These are phyloP conservation scores for Poecilia gillii DNA, from an alignment of 2,797 vertebrate species.

Conservation along the genomic window DNA sequence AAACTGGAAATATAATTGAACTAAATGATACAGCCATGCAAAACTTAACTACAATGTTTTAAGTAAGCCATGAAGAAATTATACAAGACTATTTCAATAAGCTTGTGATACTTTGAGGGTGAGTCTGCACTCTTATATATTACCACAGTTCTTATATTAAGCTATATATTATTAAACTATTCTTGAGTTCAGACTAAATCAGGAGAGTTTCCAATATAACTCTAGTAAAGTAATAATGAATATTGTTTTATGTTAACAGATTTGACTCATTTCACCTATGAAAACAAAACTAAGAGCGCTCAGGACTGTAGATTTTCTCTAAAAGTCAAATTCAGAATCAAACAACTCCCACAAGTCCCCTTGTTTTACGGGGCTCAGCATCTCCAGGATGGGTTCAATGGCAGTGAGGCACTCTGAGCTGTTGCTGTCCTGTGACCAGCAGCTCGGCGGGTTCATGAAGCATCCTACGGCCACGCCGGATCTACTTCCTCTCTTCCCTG, in stretches of 20 bases:
- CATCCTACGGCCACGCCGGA: constrained; percentile 12
- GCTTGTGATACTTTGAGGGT: background rate
- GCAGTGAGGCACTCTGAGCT: constrained; percentile 45
- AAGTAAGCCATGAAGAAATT: background rate
- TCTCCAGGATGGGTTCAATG: constrained; percentile 67
- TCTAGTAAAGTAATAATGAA: background rate
- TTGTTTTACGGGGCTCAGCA: constrained; percentile 26
- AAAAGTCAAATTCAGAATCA: constrained; percentile 59
- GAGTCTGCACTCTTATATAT: background rate
- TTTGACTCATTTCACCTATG: background rate
- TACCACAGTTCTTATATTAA: background rate
- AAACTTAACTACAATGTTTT: background rate
- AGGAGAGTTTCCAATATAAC: constrained; percentile 20
- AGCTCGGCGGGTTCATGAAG: constrained; percentile 63
- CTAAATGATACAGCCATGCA: background rate
- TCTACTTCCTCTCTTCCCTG: background rate
- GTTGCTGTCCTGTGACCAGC: constrained; percentile 76
- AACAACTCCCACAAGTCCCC: constrained; percentile 78
- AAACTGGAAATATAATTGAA: background rate
- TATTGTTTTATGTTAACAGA: constrained; percentile 10
- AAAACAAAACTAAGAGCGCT: background rate
- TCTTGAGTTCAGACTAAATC: background rate
- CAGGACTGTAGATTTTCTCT: constrained; percentile 11
- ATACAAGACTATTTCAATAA: background rate
- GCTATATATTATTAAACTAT: background rate